Percentiles rank a stretch among this genome's conserved stretches.
Conservation (phyloP, 2,113 vertebrate species). For the Pollachius pollachius region DNA sequence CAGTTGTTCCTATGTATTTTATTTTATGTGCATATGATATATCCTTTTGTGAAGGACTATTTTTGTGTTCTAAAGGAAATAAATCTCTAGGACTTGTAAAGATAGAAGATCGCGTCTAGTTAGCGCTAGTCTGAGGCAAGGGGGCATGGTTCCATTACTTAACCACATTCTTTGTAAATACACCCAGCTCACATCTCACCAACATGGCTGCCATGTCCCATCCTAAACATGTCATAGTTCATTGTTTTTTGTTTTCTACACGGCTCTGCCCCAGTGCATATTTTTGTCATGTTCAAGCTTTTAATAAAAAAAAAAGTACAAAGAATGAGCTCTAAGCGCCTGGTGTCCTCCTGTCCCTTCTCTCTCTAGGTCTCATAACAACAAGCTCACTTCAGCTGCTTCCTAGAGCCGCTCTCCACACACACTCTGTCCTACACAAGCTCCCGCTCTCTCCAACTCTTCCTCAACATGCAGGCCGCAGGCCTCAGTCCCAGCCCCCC, state of each 20-base stretch:
- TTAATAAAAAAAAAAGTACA: slow-evolving; percentile 71
- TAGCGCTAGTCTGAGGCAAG: slow-evolving; percentile 32
- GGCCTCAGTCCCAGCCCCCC: slow-evolving; percentile 8
- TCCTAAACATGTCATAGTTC: slow-evolving; percentile 10
- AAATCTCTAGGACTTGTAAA: slow-evolving; percentile 55
- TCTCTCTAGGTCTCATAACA: slow-evolving; percentile 96
- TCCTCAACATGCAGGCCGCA: too few relatives aligned
- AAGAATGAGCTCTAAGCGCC: slow-evolving; percentile 55
- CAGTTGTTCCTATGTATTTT: slow-evolving; percentile 48
- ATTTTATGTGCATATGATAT: slow-evolving; percentile 67
- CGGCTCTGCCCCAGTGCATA: slow-evolving; percentile 48
- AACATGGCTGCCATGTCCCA: slow-evolving; percentile 69
- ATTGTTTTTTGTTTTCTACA: slow-evolving; percentile 55
- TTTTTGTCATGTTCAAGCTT: slow-evolving; percentile 75
- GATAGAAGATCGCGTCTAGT: slow-evolving; percentile 44
- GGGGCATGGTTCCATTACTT: not conserved
- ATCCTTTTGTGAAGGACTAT: slow-evolving; percentile 73
- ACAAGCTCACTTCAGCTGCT: slow-evolving; percentile 95
- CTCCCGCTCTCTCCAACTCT: too few relatives aligned
- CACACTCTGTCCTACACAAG: slow-evolving; percentile 4
- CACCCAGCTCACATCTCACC: slow-evolving; percentile 56
- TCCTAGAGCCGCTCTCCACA: slow-evolving; percentile 80
- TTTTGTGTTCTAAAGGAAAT: slow-evolving; percentile 59
- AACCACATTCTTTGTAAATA: too few relatives aligned
- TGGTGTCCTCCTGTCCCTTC: slow-evolving; percentile 71